Percentiles rank a stretch among this genome's conserved stretches.
Evolutionary conservation across 2,113 vertebrate species (phyloP).

Genomic region (Gnathonemus longibarbis): DNA sequence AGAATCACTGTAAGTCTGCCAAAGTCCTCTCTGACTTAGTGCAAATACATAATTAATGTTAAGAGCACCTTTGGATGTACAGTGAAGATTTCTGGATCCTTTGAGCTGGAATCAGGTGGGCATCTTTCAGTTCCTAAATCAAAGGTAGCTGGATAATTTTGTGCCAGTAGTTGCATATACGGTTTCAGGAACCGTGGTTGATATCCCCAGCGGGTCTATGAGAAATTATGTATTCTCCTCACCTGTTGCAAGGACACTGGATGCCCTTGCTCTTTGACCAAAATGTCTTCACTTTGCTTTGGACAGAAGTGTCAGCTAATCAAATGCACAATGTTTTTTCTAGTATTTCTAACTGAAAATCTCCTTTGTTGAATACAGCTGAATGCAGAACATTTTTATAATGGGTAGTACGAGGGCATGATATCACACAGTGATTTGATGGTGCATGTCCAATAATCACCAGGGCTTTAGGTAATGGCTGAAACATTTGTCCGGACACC

Average conservation of each 20-base stretch:
- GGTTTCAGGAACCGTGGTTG: not conserved
- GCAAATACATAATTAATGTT: not conserved
- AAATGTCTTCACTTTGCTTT: not conserved
- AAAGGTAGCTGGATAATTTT: not conserved
- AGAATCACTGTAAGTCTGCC: not conserved
- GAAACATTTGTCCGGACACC: not conserved
- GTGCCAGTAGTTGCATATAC: not conserved
- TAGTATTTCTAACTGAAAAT: not conserved
- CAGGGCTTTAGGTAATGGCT: not conserved
- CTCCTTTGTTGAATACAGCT: not conserved
- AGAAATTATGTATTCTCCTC: not conserved
- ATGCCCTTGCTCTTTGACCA: not conserved
- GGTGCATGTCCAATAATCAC: not conserved
- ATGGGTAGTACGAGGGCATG: too few relatives aligned
- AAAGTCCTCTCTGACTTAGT: not conserved
- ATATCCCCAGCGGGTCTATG: not conserved
- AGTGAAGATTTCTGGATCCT: not conserved
- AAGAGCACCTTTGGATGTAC: not conserved
- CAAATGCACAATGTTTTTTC: not conserved
- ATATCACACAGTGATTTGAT: not conserved
- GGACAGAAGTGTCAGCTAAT: not conserved
- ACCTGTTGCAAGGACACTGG: not conserved
- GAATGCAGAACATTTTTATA: not conserved
- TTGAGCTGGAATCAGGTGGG: not conserved
- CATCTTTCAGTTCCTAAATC: not conserved